Base-by-base conservation (phyloP, 2,797 vertebrate species). In the Rhyacichthys aspro region DNA sequence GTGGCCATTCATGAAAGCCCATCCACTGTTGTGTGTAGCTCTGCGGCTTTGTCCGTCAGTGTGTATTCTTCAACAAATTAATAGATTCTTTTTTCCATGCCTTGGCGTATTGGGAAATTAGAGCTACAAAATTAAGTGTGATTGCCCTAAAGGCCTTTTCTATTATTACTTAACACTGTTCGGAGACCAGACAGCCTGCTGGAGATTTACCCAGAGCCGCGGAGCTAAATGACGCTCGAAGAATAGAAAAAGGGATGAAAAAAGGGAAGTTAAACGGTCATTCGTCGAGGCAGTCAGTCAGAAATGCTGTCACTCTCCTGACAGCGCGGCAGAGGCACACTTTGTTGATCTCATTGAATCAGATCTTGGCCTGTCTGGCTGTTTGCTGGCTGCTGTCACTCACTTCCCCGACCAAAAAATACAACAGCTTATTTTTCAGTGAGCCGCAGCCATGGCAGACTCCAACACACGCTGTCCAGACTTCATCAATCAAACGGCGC, bases 331-430 rank as follows among this genome's bases (percentile, higher is more conserved):
- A 28, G 43, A 70, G 59, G 55, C 74, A 57, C 45, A 67, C 50
- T 60, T 61, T 68, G 78, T 72, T 74, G 78, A 79, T 84, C 61
- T 78, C 59, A 38, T 57, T 73, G 76, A 74, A 72, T 80, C 82
- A 60, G 70, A 79, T 73, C 79, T 77, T 62, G 60, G 81, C 75
- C 70, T 34, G 67, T 76, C 82, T 69, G 55, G 60, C 76, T 76
- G 71, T 69, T 82, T 79, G 64, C 81, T 53, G 76, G 67, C 61
- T 64, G 56, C 82, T 81, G 83, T 83, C 83, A 83, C 18, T 88
- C 85, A 79, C 73, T 73, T 62, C 55, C 42, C 59, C 54, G 18
- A 28, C 23, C 23, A 47, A 32, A 32, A 73, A 84, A 74, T 68
- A 81, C 71, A 79, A 71, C 81, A 69, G 71, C 72, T 73, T 76